Conservation (phyloP, 2,113 vertebrate species). For the Centropristis striata region DNA sequence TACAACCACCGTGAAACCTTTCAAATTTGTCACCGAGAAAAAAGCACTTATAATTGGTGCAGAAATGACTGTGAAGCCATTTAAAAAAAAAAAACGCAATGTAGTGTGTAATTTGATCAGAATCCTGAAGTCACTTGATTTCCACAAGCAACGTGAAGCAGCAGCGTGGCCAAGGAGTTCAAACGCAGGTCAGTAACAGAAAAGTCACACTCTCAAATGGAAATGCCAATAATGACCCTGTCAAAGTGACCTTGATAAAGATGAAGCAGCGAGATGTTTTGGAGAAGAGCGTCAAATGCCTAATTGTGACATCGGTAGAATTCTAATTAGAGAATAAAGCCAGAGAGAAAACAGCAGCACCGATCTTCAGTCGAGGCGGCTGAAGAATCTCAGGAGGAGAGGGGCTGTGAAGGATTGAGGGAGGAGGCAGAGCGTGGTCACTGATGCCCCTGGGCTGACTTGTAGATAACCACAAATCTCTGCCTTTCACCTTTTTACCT, state of each 20-base stretch:
- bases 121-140: neutral
- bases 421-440: constrained; percentile 35
- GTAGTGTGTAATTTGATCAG: neutral
- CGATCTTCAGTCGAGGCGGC: neutral
- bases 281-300: neutral
- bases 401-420: neutral
- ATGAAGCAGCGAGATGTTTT: neutral
- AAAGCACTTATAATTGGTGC: neutral
- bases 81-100: neutral
- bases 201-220: neutral
- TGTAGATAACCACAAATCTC: constrained; percentile 32
- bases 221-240: neutral
- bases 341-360: constrained; percentile 4
- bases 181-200: neutral
- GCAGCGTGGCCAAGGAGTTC: neutral
- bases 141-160: neutral
- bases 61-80: neutral
- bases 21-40: neutral
- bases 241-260: constrained; percentile 12
- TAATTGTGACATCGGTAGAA: neutral
- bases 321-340: neutral
- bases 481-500: constrained; percentile 53
- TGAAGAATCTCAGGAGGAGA: neutral
- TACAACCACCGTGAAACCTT: neutral
- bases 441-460: constrained; percentile 31